Base-by-base conservation (phyloP, 2,113 vertebrate genomes). In the Gnathochromis pfefferi region DNA sequence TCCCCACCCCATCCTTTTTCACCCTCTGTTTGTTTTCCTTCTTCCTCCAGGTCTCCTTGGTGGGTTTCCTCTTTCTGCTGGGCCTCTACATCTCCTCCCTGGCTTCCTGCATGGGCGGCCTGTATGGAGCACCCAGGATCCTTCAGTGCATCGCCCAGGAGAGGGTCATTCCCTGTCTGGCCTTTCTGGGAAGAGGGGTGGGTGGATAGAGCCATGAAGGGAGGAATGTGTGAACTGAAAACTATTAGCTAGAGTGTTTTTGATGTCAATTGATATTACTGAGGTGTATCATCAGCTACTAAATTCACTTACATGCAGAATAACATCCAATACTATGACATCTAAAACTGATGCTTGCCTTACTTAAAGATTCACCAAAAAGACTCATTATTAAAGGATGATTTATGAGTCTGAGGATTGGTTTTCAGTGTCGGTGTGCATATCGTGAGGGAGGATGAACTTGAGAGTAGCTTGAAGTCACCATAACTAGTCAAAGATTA, bases 41-140 rank as follows among this genome's bases (percentile, higher is more conserved):
- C 96, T 93, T 93, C 93, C 68, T 95, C 88, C 90, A 99, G 99
- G 99, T 99, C 86, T 99, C 99, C 90, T 96, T 99, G 93, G 98
- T 99, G 91, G 99, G 99, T 85, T 97, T 99, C 96, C 97, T 99
- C 84, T 99, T 99, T 96, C 96, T 99, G 80, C 92, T 99, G 82
- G 99, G 99, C 73, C 96, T 99, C 58, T 99, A 99, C 94, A 96
- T 99, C 96, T 99, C 99, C 0, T 99, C 98, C 47, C 95, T 99
- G 95, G 99, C 98, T 80, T 99, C 99, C 94, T 99, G 98, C 90
- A 99, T 99, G 98, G 98, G 98, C 21, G 97, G 98, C 80, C 96
- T 99, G 49, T 99, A 99, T 0, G 98, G 97, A 85, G 99, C 98
- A 53, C 99, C 99, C 94, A 96, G 98, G 95, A 99, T 99, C 93